phyloP scores from a whole-genome alignment of 2,797 vertebrate species.

The Tapirus indicus region DNA sequence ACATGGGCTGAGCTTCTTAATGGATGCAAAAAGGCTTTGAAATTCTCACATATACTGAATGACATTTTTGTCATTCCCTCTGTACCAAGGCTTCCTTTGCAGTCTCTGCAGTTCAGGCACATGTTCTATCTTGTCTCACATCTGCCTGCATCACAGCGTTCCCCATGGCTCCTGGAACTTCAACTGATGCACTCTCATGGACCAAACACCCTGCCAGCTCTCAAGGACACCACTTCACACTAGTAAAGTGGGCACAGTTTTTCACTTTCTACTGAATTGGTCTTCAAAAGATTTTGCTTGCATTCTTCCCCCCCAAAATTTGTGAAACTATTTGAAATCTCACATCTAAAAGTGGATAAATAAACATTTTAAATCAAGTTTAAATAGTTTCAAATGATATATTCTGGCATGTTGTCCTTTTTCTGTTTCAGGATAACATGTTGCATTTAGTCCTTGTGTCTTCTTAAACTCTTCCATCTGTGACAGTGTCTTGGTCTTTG shows the following conservation, averaged over 20 bases:
- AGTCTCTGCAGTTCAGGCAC: not conserved
- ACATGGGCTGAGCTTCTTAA: not conserved
- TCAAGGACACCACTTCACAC: not conserved
- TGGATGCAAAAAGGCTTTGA: not conserved
- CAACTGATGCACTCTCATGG: not conserved
- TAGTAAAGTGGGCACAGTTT: not conserved
- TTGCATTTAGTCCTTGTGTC: not conserved
- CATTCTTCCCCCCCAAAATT: not conserved
- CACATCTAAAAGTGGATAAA: not conserved
- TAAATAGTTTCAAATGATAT: not conserved
- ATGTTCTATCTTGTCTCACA: not conserved
- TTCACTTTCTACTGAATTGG: not conserved
- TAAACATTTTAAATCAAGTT: not conserved
- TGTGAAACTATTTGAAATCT: not conserved
- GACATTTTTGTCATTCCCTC: not conserved
- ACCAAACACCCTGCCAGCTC: not conserved
- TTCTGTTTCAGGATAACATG: not conserved
- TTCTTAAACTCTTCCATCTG: not conserved
- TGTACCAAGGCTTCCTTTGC: not conserved
- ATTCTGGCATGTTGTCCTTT: not conserved
- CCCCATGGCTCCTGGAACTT: not conserved
- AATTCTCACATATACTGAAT: not conserved
- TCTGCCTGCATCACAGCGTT: not conserved
- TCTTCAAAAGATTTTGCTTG: not conserved
- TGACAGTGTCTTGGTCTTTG: slow-evolving; percentile 12